Conservation (phyloP, 2,888 invertebrate species). For the Panzeria rudis region DNA sequence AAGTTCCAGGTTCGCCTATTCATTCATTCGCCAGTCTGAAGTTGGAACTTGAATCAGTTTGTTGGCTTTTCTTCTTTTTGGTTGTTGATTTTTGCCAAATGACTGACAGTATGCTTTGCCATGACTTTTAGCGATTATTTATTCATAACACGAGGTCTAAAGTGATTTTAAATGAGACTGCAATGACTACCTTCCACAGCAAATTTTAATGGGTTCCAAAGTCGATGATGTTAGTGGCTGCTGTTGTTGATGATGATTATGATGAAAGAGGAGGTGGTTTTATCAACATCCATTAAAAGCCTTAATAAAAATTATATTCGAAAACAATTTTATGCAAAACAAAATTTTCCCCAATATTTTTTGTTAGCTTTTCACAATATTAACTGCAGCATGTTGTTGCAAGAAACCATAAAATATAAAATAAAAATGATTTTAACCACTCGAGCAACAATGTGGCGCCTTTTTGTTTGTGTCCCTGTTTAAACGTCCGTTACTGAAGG, state of each 20-base stretch:
- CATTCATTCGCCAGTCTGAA: constrained; percentile 12
- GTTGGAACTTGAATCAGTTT: constrained; percentile 52
- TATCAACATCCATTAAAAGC: constrained; percentile 65
- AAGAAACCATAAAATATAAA: constrained; percentile 37
- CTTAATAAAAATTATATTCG: constrained; percentile 51
- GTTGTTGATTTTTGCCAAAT: constrained; percentile 33
- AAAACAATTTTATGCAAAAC: constrained; percentile 67
- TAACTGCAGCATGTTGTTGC: constrained; percentile 61
- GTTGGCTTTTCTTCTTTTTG: constrained; percentile 34
- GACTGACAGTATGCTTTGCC: constrained; percentile 65
- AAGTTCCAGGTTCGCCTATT: constrained; percentile 18
- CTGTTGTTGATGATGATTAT: constrained; percentile 38
- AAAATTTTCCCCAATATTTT: constrained; percentile 12
- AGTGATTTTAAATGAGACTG: constrained; percentile 81
- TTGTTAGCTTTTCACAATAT: constrained; percentile 11
- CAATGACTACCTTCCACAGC: constrained; percentile 74
- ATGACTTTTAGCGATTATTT: constrained; percentile 77
- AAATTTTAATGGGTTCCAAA: constrained; percentile 69
- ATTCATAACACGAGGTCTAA: constrained; percentile 80
- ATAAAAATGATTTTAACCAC: constrained; percentile 33
- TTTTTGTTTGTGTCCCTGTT: constrained; percentile 27
- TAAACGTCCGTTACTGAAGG: constrained; percentile 71
- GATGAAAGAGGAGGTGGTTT: constrained; percentile 66
- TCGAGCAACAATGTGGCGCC: constrained; percentile 73
- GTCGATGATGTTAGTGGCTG: constrained; percentile 67